Percentiles rank a stretch among this genome's conserved stretches.
These are phyloP conservation scores for Hydropsyche tenuis DNA, from an alignment of 1,140 invertebrate genomes.

Conservation along the genomic window DNA sequence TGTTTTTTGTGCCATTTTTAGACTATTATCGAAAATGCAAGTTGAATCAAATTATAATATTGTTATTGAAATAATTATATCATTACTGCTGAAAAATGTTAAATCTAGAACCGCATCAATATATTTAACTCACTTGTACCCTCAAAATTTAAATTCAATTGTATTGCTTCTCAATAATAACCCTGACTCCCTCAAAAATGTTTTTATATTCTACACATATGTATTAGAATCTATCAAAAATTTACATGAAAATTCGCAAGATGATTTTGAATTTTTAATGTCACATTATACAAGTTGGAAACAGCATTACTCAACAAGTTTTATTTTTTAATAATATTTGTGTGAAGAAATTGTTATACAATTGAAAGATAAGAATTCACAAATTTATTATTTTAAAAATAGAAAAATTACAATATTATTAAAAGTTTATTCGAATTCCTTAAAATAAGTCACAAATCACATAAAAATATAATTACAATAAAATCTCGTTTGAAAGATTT, in stretches of 20 bases:
- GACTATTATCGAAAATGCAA: conserved; percentile 7
- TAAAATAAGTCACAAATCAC: not conserved
- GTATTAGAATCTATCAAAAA: not conserved
- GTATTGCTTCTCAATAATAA: conserved; percentile 19
- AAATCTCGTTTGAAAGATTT: too few species aligned
- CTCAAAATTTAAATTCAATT: conserved; percentile 18
- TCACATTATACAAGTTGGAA: conserved; percentile 16
- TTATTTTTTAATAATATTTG: not conserved
- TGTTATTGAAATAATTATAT: not conserved
- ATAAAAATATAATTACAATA: too few species aligned
- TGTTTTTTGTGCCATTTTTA: conserved; percentile 24
- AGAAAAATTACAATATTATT: not conserved
- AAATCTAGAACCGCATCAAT: not conserved
- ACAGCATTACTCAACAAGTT: not conserved
- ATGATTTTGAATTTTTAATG: conserved; percentile 23
- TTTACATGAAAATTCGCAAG: not conserved
- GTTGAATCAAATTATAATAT: conserved; percentile 12
- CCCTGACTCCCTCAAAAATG: not conserved
- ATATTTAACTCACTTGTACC: conserved; percentile 12
- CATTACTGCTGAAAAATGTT: not conserved
- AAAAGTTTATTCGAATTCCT: not conserved
- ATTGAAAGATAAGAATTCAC: not conserved
- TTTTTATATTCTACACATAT: not conserved
- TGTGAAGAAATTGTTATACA: not conserved
- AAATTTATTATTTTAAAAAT: not conserved